Evolutionary conservation across 2,888 invertebrate genomes (phyloP).

Genomic region (Drosophila kuntzei): DNA sequence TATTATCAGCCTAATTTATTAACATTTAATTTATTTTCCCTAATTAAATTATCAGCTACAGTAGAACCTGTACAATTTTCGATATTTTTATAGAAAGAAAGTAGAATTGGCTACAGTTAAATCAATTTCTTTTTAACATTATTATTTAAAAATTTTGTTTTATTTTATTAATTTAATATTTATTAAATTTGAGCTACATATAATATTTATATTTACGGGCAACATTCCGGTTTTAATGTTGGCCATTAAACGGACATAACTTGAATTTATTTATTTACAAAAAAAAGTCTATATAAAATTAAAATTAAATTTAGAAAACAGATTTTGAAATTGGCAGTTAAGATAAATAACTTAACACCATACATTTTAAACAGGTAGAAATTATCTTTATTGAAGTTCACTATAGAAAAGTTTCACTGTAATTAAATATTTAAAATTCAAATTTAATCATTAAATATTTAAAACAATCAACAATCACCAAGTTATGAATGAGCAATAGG

Average conservation of each 20-base stretch:
- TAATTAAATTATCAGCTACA: neutral
- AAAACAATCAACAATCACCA: conserved; percentile 7
- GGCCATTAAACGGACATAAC: no score
- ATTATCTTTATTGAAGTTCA: neutral
- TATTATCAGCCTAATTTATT: neutral
- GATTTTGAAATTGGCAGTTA: neutral
- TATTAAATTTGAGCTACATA: no score
- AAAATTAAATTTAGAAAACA: neutral
- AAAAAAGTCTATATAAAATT: neutral
- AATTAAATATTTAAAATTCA: no score
- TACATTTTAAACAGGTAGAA: neutral
- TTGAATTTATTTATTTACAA: no score
- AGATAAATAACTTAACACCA: neutral
- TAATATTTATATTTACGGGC: no score
- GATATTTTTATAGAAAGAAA: no score
- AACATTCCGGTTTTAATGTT: no score
- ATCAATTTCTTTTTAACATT: no score
- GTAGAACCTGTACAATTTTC: neutral
- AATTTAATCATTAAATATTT: neutral
- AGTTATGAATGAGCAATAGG: conserved; percentile 62
- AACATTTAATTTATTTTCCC: neutral
- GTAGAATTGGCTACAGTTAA: no score
- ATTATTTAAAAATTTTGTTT: no score
- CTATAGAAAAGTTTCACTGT: conserved; percentile 4
- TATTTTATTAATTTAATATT: no score